Evolutionary conservation across 2,797 vertebrate genomes (phyloP).

Genomic region (Onychomys arenicola): DNA sequence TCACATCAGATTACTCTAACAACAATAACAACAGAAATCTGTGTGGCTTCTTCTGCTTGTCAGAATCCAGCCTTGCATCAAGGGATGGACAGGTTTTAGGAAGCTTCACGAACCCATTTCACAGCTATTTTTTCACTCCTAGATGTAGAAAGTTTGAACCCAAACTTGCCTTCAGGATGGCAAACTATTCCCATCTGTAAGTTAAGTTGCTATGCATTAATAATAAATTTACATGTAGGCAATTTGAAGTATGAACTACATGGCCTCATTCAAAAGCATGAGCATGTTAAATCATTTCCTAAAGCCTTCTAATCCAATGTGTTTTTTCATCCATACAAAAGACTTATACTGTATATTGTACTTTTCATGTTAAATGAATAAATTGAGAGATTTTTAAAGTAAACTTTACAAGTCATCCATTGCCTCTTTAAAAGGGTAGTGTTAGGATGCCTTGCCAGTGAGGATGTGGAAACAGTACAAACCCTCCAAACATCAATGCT

Average conservation of each 20-base stretch:
- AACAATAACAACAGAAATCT: background rate
- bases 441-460: background rate
- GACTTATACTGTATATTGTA: accelerated
- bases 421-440: background rate
- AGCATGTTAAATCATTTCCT: background rate
- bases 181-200: no score
- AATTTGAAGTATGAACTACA: background rate
- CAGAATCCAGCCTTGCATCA: background rate
- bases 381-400: no score
- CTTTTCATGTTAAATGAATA: no score
- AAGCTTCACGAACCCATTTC: no score
- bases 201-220: no score
- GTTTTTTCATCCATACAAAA: no score
- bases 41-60: background rate
- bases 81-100: no score
- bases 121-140: no score
- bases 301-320: background rate
- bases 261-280: background rate
- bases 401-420: no score
- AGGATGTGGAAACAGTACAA: background rate
- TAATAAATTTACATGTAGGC: no score
- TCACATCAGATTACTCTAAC: background rate
- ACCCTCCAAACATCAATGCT: background rate
- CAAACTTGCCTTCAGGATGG: no score
- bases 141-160: no score